These are phyloP conservation scores for Bradypodion pumilum DNA, from an alignment of 2,797 vertebrate species.

Conservation along the genomic window DNA sequence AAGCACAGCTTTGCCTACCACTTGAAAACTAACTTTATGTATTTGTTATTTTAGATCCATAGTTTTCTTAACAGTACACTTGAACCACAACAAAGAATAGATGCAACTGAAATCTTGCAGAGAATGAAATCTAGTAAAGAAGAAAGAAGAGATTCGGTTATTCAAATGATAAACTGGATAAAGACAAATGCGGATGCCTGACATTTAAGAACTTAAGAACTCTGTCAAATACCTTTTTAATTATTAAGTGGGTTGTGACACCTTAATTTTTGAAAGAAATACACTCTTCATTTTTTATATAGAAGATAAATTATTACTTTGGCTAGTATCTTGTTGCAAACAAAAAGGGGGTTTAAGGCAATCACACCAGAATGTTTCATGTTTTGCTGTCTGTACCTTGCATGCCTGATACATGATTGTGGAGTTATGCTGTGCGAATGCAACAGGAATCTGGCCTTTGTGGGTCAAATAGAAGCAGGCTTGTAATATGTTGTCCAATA, in stretches of 20 bases:
- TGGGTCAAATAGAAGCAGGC: conserved; percentile 22
- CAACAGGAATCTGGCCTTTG: not conserved
- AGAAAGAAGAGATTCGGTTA: conserved; percentile 55
- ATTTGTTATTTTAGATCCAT: conserved; percentile 71
- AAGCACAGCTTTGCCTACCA: not conserved
- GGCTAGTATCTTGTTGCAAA: too few species aligned
- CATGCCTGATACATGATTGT: too few species aligned
- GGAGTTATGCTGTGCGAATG: too few species aligned
- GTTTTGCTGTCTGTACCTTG: not conserved
- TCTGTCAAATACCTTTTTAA: conserved; percentile 8
- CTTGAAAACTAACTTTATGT: not conserved
- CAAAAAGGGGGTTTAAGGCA: too few species aligned
- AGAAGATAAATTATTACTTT: conserved; percentile 7
- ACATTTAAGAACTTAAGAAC: conserved; percentile 37
- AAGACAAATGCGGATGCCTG: conserved; percentile 63
- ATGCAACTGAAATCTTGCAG: conserved; percentile 56
- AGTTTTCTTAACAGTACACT: conserved; percentile 71
- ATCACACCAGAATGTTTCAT: not conserved
- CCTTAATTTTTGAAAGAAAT: conserved; percentile 34
- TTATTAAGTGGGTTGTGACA: not conserved
- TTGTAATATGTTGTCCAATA: not conserved
- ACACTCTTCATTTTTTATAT: conserved; percentile 37
- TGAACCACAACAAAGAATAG: conserved; percentile 61
- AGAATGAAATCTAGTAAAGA: conserved; percentile 61
- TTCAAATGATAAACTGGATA: conserved; percentile 70